Evolutionary conservation across 2,888 invertebrate genomes (phyloP).

Genomic region (Allacma fusca): DNA sequence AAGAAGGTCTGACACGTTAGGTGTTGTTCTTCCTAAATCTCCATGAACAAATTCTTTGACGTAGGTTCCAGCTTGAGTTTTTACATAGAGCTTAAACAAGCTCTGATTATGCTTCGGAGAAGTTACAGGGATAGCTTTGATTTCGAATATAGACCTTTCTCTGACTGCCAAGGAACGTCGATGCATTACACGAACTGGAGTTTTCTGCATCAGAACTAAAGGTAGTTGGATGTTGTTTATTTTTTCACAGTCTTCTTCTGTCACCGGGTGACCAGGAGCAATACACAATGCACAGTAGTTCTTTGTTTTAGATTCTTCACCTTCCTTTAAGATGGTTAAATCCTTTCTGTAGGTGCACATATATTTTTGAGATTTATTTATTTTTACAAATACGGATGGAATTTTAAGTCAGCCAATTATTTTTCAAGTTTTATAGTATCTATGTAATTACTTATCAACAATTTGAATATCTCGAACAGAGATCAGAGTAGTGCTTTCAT

Average conservation of each 20-base stretch:
- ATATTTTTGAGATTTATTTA: no score
- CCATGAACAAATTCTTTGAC: conserved; percentile 98
- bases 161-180: conserved; percentile 73
- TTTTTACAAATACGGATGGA: no score
- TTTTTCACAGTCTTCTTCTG: conserved; percentile 63
- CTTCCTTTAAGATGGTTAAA: conserved; percentile 77
- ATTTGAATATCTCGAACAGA: conserved; percentile 73
- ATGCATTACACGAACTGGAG: conserved; percentile 90
- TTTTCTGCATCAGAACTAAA: conserved; percentile 78
- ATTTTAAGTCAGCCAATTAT: no score
- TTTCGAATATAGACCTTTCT: conserved; percentile 72
- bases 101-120: conserved; percentile 43
- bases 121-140: conserved; percentile 70
- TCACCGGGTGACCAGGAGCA: conserved; percentile 65
- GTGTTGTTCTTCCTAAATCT: conserved; percentile 88
- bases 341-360: conserved; percentile 75
- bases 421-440: no score
- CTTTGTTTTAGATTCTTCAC: conserved; percentile 88
- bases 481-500: conserved; percentile 68
- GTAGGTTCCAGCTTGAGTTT: conserved; percentile 92
- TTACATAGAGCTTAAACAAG: conserved; percentile 72
- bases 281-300: conserved; percentile 82
- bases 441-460: conserved; percentile 70
- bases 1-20: conserved; percentile 76
- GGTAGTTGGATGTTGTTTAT: conserved; percentile 68